Base-by-base conservation (phyloP, 2,113 vertebrate species). In the Ctenodactylus gundi region DNA sequence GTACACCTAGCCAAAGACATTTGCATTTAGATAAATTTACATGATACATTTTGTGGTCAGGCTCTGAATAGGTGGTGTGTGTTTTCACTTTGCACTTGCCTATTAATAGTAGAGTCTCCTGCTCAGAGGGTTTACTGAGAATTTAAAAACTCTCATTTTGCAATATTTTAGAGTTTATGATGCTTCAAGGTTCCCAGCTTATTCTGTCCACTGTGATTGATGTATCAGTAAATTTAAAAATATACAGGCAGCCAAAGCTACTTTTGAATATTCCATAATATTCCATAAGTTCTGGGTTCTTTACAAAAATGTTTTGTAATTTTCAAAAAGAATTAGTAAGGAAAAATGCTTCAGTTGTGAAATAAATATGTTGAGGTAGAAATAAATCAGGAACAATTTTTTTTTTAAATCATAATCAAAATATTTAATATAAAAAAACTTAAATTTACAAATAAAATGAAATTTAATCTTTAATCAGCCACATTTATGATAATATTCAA, bases 381-480 rank as follows among this genome's bases (percentile, higher is more conserved):
- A 93, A 9, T 46, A 83, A 81, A 39, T 57, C 25, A 93, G 89
- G 3, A 60, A 60, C 58, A 85, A 94, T 86, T 84, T 88, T 91
- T 39, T 86, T 84, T 88, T 91, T 39, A 60, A 65, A 92, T 76
- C 34, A 75, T 85, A 58, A 91, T 90, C 17, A 34, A 62, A 81
- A 93, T 90, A 55, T 7, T 36, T 57, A 89, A 46, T 34, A 18
- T 36, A 57, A 77, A 62, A 68, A 23, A 27, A 31, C 14, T n/a
- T 72, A 72, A 14, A 44, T 21, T 39, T 49, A 55, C 68, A 44
- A 93, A n/a, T n/a, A n/a, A n/a, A 49, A n/a, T 53, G n/a, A 44
- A 68, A 39, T 15, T 44, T 73, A 58, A 36, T 46, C 17, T 80
- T 92, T 68, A 92, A 57, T 11, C 20, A 91, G 27, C 7, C 4